Percentiles rank a stretch among this genome's conserved stretches.
Evolutionary conservation across 2,113 vertebrate genomes (phyloP).

Genomic region (Halichoeres trimaculatus): DNA sequence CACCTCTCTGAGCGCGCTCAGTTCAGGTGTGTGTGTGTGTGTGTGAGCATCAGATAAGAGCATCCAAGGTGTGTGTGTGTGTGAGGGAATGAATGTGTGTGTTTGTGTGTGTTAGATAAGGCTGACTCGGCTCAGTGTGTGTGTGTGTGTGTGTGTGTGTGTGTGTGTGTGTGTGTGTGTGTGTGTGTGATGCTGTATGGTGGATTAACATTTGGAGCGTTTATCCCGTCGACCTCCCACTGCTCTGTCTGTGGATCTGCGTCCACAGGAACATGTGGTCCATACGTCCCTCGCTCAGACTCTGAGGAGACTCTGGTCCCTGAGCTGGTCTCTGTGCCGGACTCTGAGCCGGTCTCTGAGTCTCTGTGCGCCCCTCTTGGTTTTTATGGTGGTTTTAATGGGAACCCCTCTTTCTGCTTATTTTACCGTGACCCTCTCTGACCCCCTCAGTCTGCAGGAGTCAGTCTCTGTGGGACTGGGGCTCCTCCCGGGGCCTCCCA

Average conservation of each 20-base stretch:
- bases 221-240: neutral
- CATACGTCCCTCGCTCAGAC: neutral
- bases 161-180: neutral
- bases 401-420: slow-evolving; percentile 32
- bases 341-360: too few species aligned
- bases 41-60: slow-evolving; percentile 12
- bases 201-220: slow-evolving; percentile 41
- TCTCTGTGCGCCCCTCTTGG: slow-evolving; percentile 12
- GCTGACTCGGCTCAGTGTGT: neutral
- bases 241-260: neutral
- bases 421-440: slow-evolving; percentile 47
- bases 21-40: slow-evolving; percentile 22
- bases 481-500: slow-evolving; percentile 19
- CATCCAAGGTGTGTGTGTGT: slow-evolving; percentile 11
- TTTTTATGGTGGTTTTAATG: too few species aligned
- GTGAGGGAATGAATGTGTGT: slow-evolving; percentile 9
- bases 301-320: too few species aligned
- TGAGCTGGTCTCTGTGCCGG: too few species aligned
- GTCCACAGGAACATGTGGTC: neutral
- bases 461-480: neutral
- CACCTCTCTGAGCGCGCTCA: neutral
- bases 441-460: slow-evolving; percentile 16
- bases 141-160: slow-evolving; percentile 1
- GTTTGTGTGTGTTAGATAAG: slow-evolving; percentile 3
- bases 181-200: neutral